A percentile compares a stretch with the other conserved stretches of the same genome.
These are phyloP conservation scores for Spodoptera frugiperda DNA, from an alignment of 1,140 invertebrate species.

Conservation along the genomic window DNA sequence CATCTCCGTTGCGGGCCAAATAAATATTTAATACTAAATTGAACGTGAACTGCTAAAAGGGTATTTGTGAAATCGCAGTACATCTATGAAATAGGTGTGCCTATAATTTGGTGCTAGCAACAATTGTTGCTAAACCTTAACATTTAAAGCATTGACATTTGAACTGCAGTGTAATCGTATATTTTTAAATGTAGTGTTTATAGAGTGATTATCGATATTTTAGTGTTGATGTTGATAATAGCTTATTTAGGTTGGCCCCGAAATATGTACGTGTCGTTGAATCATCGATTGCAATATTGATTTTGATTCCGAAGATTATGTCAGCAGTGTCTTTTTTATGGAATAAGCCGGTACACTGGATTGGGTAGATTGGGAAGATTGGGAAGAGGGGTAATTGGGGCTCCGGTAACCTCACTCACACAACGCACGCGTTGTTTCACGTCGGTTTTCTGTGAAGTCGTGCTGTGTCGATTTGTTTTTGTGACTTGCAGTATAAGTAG, in stretches of 20 bases:
- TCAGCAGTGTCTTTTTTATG: too few relatives aligned
- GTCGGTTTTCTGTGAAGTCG: too few relatives aligned
- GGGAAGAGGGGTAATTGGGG: too few relatives aligned
- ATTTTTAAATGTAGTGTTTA: conserved; percentile 20
- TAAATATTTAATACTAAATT: conserved; percentile 12
- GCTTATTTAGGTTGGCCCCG: neutral
- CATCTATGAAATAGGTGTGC: neutral
- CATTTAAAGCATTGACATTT: conserved; percentile 31
- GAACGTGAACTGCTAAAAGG: conserved; percentile 8
- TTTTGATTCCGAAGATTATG: neutral
- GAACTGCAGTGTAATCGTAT: conserved; percentile 5
- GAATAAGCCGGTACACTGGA: too few relatives aligned
- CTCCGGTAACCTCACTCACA: too few relatives aligned
- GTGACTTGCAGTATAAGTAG: too few relatives aligned
- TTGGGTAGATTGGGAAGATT: too few relatives aligned
- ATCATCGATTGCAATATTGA: neutral
- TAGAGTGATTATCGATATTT: neutral
- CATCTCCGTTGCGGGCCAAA: neutral
- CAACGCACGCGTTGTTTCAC: too few relatives aligned
- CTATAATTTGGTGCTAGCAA: neutral
- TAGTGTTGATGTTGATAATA: neutral
- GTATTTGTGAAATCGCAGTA: conserved; percentile 7
- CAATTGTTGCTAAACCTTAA: conserved; percentile 8
- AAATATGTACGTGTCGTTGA: neutral
- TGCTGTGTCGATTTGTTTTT: too few relatives aligned